Conservation (phyloP, 23 tunicate species). For the Diplosoma virens region DNA sequence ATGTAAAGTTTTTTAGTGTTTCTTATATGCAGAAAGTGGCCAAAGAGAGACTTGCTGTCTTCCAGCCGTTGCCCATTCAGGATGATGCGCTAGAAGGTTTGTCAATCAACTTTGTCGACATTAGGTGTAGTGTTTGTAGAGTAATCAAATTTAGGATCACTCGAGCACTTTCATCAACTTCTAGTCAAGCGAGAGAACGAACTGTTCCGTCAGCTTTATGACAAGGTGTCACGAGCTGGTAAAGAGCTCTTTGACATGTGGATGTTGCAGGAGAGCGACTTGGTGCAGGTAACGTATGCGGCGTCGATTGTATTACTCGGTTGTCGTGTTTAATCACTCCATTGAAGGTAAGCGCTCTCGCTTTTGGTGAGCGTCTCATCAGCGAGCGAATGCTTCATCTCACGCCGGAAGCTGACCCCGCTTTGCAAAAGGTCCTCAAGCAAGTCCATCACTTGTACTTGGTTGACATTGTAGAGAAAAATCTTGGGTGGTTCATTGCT, state of each 20-base stretch:
- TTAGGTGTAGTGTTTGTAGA: too few species aligned
- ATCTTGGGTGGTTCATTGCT: conserved; percentile 76
- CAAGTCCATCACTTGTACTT: conserved; percentile 61
- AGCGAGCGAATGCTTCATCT: conserved; percentile 53
- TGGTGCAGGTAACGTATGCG: conserved; percentile 64
- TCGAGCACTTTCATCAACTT: conserved; percentile 33
- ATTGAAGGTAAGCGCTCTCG: conserved; percentile 46
- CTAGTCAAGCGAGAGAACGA: conserved; percentile 54
- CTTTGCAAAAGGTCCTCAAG: conserved; percentile 25
- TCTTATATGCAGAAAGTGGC: conserved; percentile 81
- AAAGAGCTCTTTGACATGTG: conserved; percentile 76
- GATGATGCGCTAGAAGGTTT: too few species aligned
- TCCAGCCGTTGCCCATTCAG: too few species aligned
- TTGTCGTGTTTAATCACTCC: background rate
- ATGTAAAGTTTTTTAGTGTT: background rate
- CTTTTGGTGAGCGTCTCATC: conserved; percentile 87
- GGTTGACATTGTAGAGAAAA: conserved; percentile 54
- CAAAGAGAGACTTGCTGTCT: conserved; percentile 72
- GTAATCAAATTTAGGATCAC: background rate
- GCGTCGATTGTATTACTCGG: background rate
- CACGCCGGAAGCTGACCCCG: conserved; percentile 4
- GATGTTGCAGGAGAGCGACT: conserved; percentile 87
- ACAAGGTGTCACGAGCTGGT: conserved; percentile 68
- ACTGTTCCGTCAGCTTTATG: conserved; percentile 55
- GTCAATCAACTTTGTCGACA: too few species aligned